Evolutionary conservation across 1,140 invertebrate genomes (phyloP), one percentile per base, ranked within the genome.

Genomic region (Prorops nasuta): DNA sequence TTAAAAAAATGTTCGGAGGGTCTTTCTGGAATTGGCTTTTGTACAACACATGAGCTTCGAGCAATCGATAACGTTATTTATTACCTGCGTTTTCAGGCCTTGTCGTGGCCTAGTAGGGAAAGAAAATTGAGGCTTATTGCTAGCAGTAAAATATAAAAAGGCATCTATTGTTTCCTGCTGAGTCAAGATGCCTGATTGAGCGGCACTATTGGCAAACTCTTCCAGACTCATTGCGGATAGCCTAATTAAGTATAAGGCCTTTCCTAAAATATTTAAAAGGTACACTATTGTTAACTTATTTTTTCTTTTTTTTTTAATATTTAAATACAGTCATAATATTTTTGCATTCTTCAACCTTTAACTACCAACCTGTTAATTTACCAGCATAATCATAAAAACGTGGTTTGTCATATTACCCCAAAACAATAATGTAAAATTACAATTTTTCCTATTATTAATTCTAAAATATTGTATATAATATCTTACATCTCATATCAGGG

Each of bases 101-200:
- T 87, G 83, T 61, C 94, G 81, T 3, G 87, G 76, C 70, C 91
- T 91, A 15, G 85, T 87, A 7, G 89, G 86, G 70, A 92, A 97
- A 38, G 83, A 82, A 9, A 97, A 77, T 48, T 76, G 76, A 17
- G 94, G 94, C 76, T 96, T 95, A 22, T 80, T 84, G 48, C 84
- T 85, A 17, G 90, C 90, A 39, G 90, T 91, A 54, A 91, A 92
- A 71, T 95, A 86, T 48, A 95, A 81, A 82, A 96, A 96, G 72
- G 94, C 90, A 69, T 94, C 91, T 44, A 92, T 93, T 4, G 90
- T 94, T 74, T 96, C 93, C 78, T 93, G 86, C 56, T 89, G 85
- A 1, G 90, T 92, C 16, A 95, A 77, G 53, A 96, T 90, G 20
- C 90, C 91, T 31, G 89, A 85, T 79, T 94, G 91, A 15, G 91